These are phyloP conservation scores for Strigamia transsilvanica DNA, from an alignment of 2,888 invertebrate species.

Conservation along the genomic window DNA sequence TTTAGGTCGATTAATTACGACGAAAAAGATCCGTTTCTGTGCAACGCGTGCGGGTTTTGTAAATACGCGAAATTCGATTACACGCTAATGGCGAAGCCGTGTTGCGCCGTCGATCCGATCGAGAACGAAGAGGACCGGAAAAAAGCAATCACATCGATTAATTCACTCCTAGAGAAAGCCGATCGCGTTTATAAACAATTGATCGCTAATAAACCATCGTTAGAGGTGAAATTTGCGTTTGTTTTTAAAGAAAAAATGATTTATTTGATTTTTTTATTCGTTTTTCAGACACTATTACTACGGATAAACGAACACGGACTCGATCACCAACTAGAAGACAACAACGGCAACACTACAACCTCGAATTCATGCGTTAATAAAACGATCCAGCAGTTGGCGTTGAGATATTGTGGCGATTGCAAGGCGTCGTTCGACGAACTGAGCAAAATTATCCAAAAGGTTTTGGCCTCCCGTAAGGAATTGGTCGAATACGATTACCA, in stretches of 20 bases:
- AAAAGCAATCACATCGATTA: conserved; percentile 91
- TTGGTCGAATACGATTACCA: conserved; percentile 86
- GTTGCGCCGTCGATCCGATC: conserved; percentile 96
- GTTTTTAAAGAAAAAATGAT: too few species aligned
- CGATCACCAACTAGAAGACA: conserved; percentile 58
- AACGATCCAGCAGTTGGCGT: conserved; percentile 91
- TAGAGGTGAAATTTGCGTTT: conserved; percentile 52
- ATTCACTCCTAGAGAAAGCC: conserved; percentile 89
- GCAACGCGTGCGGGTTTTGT: conserved; percentile 98
- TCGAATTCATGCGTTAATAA: conserved; percentile 75
- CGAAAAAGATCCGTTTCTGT: conserved; percentile 98
- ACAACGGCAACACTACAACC: conserved; percentile 60
- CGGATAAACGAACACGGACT: conserved; percentile 85
- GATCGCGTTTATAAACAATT: conserved; percentile 89
- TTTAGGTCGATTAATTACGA: conserved; percentile 95
- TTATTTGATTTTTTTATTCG: too few species aligned
- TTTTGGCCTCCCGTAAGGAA: conserved; percentile 88
- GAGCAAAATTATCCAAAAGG: conserved; percentile 78
- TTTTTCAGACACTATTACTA: conserved; percentile 71
- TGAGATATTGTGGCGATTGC: conserved; percentile 94
- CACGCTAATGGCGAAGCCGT: conserved; percentile 86
- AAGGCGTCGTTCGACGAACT: conserved; percentile 94
- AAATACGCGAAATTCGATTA: conserved; percentile 99
- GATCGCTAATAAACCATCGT: conserved; percentile 76
- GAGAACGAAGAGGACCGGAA: conserved; percentile 96